These are phyloP conservation scores for Lomographa bimaculata DNA, from an alignment of 2,888 invertebrate species.

Conservation along the genomic window DNA sequence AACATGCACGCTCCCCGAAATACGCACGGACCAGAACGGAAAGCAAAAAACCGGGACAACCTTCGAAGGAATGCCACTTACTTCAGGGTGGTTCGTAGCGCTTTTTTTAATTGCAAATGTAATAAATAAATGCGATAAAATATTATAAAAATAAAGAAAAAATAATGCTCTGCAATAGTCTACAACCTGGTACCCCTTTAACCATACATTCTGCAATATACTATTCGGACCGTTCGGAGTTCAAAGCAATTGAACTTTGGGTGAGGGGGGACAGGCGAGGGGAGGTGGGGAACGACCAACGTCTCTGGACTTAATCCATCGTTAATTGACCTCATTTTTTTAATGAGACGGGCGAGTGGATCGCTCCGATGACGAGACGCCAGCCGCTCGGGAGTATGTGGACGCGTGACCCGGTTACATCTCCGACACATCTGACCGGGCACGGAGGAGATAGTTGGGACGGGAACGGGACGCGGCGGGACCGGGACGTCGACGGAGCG, in stretches of 20 bases:
- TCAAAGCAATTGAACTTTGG: conserved; percentile 74
- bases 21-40: conserved; percentile 75
- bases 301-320: conserved; percentile 72
- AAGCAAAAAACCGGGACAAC: conserved; percentile 84
- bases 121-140: conserved; percentile 80
- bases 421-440: conserved; percentile 7
- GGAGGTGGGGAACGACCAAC: conserved; percentile 58
- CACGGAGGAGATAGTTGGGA: conserved; percentile 17
- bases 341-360: conserved; percentile 57
- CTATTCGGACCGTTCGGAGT: conserved; percentile 64
- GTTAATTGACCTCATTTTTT: conserved; percentile 77
- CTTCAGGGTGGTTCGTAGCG: conserved; percentile 71
- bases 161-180: conserved; percentile 68
- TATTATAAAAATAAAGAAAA: conserved; percentile 73
- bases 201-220: conserved; percentile 77
- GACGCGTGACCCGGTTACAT: conserved; percentile 47
- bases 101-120: conserved; percentile 56
- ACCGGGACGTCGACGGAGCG: conserved; percentile 63
- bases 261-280: conserved; percentile 34
- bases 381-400: conserved; percentile 53
- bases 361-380: conserved; percentile 54
- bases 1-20: conserved; percentile 76
- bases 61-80: conserved; percentile 82
- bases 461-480: conserved; percentile 24
- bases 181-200: conserved; percentile 82